Base-by-base conservation (phyloP, 2,888 invertebrate species). In the Parnassius smintheus region DNA sequence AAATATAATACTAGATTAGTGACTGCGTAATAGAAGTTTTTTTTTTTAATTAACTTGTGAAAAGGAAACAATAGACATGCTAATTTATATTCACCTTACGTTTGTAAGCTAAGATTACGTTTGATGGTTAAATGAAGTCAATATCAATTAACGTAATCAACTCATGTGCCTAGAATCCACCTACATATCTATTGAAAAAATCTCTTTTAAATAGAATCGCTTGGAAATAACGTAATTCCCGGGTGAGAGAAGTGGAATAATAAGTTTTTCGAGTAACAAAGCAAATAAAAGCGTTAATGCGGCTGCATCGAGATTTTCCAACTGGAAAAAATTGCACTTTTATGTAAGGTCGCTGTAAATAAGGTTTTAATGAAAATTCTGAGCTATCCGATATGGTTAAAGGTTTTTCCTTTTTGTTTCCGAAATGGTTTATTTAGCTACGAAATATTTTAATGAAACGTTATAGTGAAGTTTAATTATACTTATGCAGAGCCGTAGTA, bases 251-350 rank as follows among this genome's bases (percentile, higher is more conserved):
- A 86, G 80, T 82, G 82, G 85, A 88, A 89, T 88, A 87, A 89
- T 88, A 87, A 85, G 85, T 88, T 86, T 88, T 86, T 83, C 82
- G 77, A 83, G 82, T 84, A 87, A 85, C 76, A 83, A 82, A 84
- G 78, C 83, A 87, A 89, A 88, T 88, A 86, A 85, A 85, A 85
- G 82, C 84, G 80, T 82, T 87, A 89, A 88, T 85, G 86, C 85
- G 83, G 85, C 88, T 85, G 85, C 89, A 89, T 88, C 86, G 89
- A 85, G 87, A 87, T 86, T 86, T 87, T 84, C 81, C 84, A 78
- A 81, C 82, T 82, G 83, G 82, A 81, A 85, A 85, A 88, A 88
- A 87, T 85, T 85, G 84, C 84, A 85, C 87, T 88, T 88, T 88
- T 86, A 82, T 88, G 77, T 82, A 80, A 83, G 82, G 82, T 78